These are phyloP conservation scores for Heterotilapia buettikoferi DNA, from an alignment of 2,113 vertebrate species.

Conservation along the genomic window DNA sequence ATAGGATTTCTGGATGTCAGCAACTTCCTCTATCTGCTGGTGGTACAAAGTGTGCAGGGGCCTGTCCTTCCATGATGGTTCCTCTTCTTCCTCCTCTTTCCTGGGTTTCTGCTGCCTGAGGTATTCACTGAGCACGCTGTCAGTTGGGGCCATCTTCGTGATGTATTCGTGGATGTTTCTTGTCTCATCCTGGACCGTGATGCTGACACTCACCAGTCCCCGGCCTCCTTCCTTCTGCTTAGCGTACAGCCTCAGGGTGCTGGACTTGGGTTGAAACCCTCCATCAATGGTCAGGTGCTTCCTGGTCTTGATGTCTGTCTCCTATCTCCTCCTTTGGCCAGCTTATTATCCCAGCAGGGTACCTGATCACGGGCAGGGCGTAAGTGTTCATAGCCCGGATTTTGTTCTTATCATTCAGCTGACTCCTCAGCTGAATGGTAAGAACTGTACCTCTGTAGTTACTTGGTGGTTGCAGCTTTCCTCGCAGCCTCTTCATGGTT, in stretches of 20 bases:
- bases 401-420: neutral
- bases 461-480: neutral
- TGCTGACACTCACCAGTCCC: neutral
- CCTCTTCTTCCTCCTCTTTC: too few relatives aligned
- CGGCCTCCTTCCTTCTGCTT: neutral
- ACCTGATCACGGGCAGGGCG: accelerated
- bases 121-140: too few relatives aligned
- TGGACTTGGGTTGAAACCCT: neutral
- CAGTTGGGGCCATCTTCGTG: too few relatives aligned
- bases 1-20: too few relatives aligned
- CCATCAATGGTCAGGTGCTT: neutral
- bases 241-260: neutral
- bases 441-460: neutral
- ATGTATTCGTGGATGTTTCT: neutral
- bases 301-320: neutral
- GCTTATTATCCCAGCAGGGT: neutral
- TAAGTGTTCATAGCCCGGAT: neutral
- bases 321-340: neutral
- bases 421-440: neutral
- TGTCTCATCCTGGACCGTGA: neutral
- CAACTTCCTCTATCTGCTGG: too few relatives aligned
- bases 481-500: accelerated
- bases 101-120: too few relatives aligned
- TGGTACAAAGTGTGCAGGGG: too few relatives aligned
- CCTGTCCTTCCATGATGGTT: too few relatives aligned